Percentiles rank a stretch among this genome's conserved stretches.
Evolutionary conservation across 1,140 invertebrate genomes (phyloP).

Genomic region (Aphaenogaster rudis): DNA sequence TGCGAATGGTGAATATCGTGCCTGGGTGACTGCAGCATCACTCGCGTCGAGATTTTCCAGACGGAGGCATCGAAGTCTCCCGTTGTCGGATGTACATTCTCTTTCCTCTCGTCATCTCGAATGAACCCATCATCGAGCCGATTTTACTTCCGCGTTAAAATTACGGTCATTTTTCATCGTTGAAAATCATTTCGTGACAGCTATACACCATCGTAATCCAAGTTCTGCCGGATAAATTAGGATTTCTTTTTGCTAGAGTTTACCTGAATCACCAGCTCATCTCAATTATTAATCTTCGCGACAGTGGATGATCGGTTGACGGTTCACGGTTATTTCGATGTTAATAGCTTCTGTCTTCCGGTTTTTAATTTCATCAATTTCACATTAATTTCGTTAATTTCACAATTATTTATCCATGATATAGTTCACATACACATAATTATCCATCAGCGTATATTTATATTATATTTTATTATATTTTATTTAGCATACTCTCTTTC

Average conservation of each 20-base stretch:
- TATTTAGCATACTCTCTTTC: neutral
- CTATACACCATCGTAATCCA: neutral
- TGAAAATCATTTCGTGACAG: neutral
- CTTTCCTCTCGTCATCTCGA: neutral
- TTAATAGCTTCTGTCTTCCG: neutral
- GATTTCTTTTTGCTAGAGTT: neutral
- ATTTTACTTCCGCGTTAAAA: neutral
- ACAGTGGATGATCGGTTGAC: neutral
- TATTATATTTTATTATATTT: no score
- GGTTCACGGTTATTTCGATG: neutral
- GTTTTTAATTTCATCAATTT: neutral
- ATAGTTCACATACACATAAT: neutral
- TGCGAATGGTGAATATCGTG: neutral
- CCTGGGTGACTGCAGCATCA: constrained; percentile 35
- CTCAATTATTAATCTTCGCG: neutral
- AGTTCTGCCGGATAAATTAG: neutral
- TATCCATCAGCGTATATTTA: neutral
- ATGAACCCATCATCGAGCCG: constrained; percentile 8
- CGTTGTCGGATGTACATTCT: constrained; percentile 9
- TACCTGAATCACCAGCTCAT: neutral
- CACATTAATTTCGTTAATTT: neutral
- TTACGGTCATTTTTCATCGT: neutral
- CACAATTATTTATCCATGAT: neutral
- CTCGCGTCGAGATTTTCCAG: constrained; percentile 53
- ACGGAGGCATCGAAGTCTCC: constrained; percentile 69